Evolutionary conservation across 2,888 invertebrate genomes (phyloP).

Genomic region (Aleiodes alternator): DNA sequence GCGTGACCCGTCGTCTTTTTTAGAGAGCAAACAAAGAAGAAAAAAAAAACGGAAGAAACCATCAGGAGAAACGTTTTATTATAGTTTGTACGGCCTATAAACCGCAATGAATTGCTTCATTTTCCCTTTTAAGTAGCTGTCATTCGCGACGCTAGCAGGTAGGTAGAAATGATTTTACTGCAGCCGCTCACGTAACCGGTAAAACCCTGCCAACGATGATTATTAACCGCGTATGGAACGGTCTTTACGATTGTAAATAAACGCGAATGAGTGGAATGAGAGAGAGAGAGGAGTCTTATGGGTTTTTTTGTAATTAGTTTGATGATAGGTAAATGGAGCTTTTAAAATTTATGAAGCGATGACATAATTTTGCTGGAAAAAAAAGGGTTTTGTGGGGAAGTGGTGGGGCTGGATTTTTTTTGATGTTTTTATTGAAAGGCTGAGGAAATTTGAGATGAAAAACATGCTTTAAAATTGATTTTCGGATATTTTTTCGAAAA

Average conservation of each 20-base stretch:
- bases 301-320: no score
- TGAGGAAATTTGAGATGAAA: no score
- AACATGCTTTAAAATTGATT: no score
- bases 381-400: no score
- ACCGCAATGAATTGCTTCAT: slow-evolving; percentile 68
- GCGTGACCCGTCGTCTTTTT: slow-evolving; percentile 47
- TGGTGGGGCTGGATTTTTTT: no score
- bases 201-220: slow-evolving; percentile 46
- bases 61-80: slow-evolving; percentile 59
- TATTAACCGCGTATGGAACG: slow-evolving; percentile 44
- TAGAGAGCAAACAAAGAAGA: not conserved
- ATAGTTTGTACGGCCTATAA: slow-evolving; percentile 61
- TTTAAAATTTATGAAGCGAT: no score
- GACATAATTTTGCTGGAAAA: no score
- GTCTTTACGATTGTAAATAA: not conserved
- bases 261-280: not conserved
- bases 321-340: no score
- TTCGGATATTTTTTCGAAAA: no score
- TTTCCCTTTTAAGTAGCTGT: slow-evolving; percentile 62
- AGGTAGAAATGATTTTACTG: slow-evolving; percentile 54
- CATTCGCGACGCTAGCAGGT: slow-evolving; percentile 56
- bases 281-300: no score
- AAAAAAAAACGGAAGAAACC: slow-evolving; percentile 34
- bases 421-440: no score
- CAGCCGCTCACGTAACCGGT: slow-evolving; percentile 50